Base-by-base conservation (phyloP, 2,888 invertebrate species). In the Ophion ventricosus region DNA sequence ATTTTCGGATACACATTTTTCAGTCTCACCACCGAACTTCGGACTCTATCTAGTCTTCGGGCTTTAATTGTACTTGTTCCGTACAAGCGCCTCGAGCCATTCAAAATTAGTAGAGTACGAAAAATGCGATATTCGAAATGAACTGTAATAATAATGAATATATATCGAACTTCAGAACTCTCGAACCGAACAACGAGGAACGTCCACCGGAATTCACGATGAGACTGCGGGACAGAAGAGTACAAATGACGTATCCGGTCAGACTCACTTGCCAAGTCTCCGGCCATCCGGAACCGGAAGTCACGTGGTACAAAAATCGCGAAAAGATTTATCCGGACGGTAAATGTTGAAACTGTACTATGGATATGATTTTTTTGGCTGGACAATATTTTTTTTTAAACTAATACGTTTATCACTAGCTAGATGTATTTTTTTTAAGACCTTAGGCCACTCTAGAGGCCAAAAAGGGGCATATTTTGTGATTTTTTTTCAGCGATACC, bases 271-370 rank as follows among this genome's bases (percentile, higher is more conserved):
- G 98, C 89, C 97, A 98, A 93, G 96, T 97, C 2, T 95, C 96
- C 11, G 98, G 97, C 0, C 94, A 95, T 87, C 98, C 98, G 0
- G 92, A 94, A 2, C 97, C 98, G 0, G 94, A 94, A 23, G 94
- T 99, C 54, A 95, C 95, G n/a, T 99, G 99, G 99, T 96, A 94
- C 91, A 97, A 97, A 92, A 96, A 98, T 90, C 97, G 96, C 0
- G 93, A 95, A 79, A 94, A 96, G 87, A 93, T 97, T 11, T 88
- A 89, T 1, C 91, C 94, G 86, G 95, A 95, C 88, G 95, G 96
- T 95, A 92, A 94, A 94, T 35, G 49, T 54, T 5, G 40, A 0
- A 43, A 56, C 14, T 49, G 7, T 43, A n/a, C 29, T 59, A 10
- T 8, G 35, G 1, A 79, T 57, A 29, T 64, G 23, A 57, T 57